Percentiles rank a stretch among this genome's conserved stretches.
Conservation (phyloP, 2,113 vertebrate species). For the Orcinus orca region DNA sequence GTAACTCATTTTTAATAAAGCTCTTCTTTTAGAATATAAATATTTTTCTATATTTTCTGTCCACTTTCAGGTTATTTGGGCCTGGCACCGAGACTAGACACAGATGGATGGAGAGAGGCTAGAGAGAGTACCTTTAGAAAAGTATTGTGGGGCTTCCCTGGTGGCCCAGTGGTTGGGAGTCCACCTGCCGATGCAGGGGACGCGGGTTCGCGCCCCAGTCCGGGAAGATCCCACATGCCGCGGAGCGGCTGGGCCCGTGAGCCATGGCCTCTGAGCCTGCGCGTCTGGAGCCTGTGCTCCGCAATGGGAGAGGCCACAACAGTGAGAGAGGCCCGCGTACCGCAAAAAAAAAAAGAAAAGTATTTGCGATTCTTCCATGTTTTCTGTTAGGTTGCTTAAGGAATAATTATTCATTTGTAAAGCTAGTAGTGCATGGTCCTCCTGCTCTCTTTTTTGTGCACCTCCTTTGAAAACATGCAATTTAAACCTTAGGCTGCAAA, state of each 20-base stretch:
- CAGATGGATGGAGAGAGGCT: neutral
- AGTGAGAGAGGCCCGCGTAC: too few relatives aligned
- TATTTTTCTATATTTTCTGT: neutral
- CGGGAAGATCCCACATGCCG: too few relatives aligned
- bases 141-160: neutral
- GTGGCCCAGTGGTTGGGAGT: too few relatives aligned
- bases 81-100: neutral
- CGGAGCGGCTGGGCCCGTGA: too few relatives aligned
- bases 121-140: neutral
- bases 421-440: conserved; percentile 61
- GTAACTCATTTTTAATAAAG: neutral
- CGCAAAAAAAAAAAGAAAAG: neutral
- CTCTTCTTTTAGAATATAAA: conserved; percentile 1
- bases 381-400: conserved; percentile 70
- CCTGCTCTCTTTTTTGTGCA: conserved; percentile 54
- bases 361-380: conserved; percentile 57
- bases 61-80: neutral
- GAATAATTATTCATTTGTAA: conserved; percentile 71
- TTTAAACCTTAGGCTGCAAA: conserved; percentile 45
- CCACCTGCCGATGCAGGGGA: too few relatives aligned
- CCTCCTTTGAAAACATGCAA: conserved; percentile 72
- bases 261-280: too few relatives aligned
- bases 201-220: too few relatives aligned
- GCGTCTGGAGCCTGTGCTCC: too few relatives aligned
- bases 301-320: too few relatives aligned